Base-by-base conservation (phyloP, 1,140 invertebrate genomes). In the Cecropterus lyciades region DNA sequence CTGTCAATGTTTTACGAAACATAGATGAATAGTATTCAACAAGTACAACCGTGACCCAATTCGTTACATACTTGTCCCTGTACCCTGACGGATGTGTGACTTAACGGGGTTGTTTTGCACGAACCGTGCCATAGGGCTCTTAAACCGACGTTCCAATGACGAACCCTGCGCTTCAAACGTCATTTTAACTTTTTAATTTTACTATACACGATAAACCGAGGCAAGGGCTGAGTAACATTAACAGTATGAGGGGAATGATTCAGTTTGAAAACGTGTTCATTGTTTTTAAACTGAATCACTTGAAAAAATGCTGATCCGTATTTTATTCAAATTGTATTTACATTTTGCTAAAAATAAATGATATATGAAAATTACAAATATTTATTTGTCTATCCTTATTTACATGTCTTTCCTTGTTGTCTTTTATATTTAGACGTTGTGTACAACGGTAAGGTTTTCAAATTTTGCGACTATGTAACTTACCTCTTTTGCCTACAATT, bases 21-120 rank as follows among this genome's bases (percentile, higher is more conserved):
- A 14, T 14, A 14, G 40, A 7, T 43, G n/a, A 40, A 43, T 43
- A 43, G 40, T 43, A 43, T 52, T 52, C 49, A 52, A 52, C 49
- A 52, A 52, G 49, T 52, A 52, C 15, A 30, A 13, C 27, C 49
- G 15, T 52, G 49, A 52, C 49, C 49, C 14, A 30, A 2, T 52
- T 52, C n/a, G 24, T 11, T 33, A 7, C 33, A 10, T 52, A 52
- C 24, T 52, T 30, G 20, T 33, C 13, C 33, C 49, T 33, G 14
- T 30, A 24, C 14, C 33, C 24, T 11, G 16, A n/a, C n/a, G n/a
- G 24, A 30, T 30, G 49, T 52, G 16, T 52, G 40, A 43, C 49
- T 24, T 52, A 52, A 52, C 49, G 24, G 20, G 11, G 24, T 52
- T 52, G 27, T 52, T 30, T 30, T 52, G n/a, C 49, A 15, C 16